These are phyloP conservation scores for Dreissena rostriformis DNA, from an alignment of 1,140 invertebrate genomes.

Conservation along the genomic window DNA sequence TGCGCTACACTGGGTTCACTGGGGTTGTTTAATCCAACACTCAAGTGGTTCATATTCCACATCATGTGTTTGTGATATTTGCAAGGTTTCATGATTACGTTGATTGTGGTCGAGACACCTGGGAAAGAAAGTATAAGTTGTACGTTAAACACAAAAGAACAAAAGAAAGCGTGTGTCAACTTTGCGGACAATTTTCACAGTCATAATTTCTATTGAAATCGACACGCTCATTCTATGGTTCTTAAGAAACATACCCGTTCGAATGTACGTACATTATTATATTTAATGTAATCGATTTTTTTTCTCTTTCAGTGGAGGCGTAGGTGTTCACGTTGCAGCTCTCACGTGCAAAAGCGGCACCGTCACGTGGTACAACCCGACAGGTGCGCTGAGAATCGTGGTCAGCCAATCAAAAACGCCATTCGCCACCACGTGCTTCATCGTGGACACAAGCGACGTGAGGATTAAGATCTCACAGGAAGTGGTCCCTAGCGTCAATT, in stretches of 20 bases:
- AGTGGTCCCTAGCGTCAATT: conserved; percentile 27
- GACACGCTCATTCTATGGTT: background rate
- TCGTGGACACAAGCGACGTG: conserved; percentile 59
- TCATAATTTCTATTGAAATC: background rate
- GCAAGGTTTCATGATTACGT: no score
- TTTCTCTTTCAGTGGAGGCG: conserved; percentile 38
- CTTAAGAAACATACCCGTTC: background rate
- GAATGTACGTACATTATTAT: background rate
- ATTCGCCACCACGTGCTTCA: conserved; percentile 59
- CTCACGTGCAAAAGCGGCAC: conserved; percentile 58
- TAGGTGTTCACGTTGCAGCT: conserved; percentile 34
- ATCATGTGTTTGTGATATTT: no score
- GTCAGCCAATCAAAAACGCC: conserved; percentile 43
- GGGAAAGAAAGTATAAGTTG: no score
- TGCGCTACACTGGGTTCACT: no score
- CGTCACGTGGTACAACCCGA: conserved; percentile 65
- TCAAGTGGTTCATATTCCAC: no score
- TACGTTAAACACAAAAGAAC: no score
- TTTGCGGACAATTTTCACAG: background rate
- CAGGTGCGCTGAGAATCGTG: conserved; percentile 65
- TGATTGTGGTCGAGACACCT: no score
- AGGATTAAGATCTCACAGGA: conserved; percentile 67
- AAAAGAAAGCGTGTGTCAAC: background rate
- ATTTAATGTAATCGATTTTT: background rate
- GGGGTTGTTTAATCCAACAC: no score